Base-by-base conservation (phyloP, 2,888 invertebrate species). In the Tillus elongatus region DNA sequence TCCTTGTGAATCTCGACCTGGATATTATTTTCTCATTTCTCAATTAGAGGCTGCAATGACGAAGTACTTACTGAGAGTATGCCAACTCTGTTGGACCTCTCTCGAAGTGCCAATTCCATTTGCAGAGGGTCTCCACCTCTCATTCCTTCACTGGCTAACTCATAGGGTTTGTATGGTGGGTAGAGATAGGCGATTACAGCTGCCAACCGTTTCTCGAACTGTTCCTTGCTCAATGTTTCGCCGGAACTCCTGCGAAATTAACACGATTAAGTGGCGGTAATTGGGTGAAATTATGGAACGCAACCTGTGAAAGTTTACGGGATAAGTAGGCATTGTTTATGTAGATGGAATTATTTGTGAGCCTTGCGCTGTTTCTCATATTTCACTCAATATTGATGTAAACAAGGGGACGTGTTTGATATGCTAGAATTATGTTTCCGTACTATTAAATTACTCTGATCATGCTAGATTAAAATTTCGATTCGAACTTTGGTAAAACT, bases 41-140 rank as follows among this genome's bases (percentile, higher is more conserved):
- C n/a, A n/a, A n/a, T n/a, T 19, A 19, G 6, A 19, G 24, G 9
- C 24, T 19, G 9, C 24, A 19, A 19, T n/a, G 24, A 19, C 6
- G 24, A 19, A 8, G n/a, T 19, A 9, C 57, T 57, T 53, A 79
- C 79, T 59, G 84, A 80, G 47, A 88, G 59, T 42, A 77, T 73
- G 15, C 84, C 84, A 42, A 77, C 71, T 52, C 82, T 70, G 56
- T 89, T 90, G 0, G 76, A 72, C 33, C 76, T 68, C 61, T 90
- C 90, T 13, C 89, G 73, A 1, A 73, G 56, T 3, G 85, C 80
- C 41, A 89, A 63, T 50, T 82, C 82, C 32, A 72, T 63, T 33
- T 81, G 71, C 32, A 90, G 73, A 0, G 74, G 73, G 53, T 80
- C 79, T 0, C 56, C 62, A 1, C 70, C 53, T 3, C 62, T 56